Conservation (phyloP, 2,797 vertebrate species). For the Gephyroberyx darwinii region DNA sequence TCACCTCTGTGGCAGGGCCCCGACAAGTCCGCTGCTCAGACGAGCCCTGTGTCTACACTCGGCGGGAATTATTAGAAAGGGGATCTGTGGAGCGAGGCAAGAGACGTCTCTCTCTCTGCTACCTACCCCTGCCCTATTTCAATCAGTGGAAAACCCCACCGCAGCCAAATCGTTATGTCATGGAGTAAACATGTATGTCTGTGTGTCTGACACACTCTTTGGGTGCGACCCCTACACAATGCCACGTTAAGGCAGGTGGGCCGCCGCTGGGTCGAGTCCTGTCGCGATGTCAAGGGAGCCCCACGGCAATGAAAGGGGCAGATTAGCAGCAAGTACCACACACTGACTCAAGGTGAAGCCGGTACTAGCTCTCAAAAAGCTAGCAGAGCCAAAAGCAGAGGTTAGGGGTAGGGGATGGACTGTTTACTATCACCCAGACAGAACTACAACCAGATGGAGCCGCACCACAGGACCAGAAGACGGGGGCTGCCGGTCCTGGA, state of each 20-base stretch:
- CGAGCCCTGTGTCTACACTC: constrained; percentile 67
- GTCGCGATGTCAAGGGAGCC: constrained; percentile 70
- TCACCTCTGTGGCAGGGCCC: constrained; percentile 67
- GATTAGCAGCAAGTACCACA: constrained; percentile 67
- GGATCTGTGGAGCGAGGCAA: constrained; percentile 47
- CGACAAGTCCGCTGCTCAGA: constrained; percentile 61
- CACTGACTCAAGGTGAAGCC: constrained; percentile 66
- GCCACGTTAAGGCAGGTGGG: constrained; percentile 53
- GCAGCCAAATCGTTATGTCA: constrained; percentile 52
- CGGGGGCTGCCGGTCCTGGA: constrained; percentile 49
- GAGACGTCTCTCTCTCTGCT: constrained; percentile 45
- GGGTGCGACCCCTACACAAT: constrained; percentile 1
- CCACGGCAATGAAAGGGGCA: constrained; percentile 61
- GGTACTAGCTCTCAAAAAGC: constrained; percentile 50
- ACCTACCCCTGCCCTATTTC: constrained; percentile 44
- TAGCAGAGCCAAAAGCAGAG: constrained; percentile 56
- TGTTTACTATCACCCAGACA: constrained; percentile 26
- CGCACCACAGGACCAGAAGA: constrained; percentile 56
- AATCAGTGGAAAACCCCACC: constrained; percentile 25
- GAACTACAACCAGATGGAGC: constrained; percentile 71
- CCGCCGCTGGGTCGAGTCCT: constrained; percentile 36
- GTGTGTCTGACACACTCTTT: constrained; percentile 20
- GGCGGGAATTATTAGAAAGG: constrained; percentile 62
- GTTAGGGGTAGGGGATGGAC: constrained; percentile 53
- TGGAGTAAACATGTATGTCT: constrained; percentile 11